Base-by-base conservation (phyloP, 1,140 invertebrate species). In the Drosophila kurseongensis region DNA sequence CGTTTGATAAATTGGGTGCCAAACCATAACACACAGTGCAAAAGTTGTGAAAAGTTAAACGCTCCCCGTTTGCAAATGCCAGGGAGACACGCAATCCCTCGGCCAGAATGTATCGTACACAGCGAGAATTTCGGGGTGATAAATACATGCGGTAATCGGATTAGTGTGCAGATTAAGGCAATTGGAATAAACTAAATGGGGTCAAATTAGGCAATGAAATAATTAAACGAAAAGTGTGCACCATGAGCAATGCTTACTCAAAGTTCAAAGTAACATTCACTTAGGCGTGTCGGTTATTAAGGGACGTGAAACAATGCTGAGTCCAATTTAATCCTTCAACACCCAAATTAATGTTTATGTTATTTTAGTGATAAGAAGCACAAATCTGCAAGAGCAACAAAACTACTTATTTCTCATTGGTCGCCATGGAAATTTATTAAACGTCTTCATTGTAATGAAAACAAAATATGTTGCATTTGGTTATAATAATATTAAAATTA, bases 41-140 rank as follows among this genome's bases (percentile, higher is more conserved):
- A 75, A 76, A 72, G 80, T 89, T 88, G 76, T 80, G 68, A 88
- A 80, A 88, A 88, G 84, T 88, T 88, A 88, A 88, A 88, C 85
- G 85, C 47, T 78, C 14, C 44, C 63, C 68, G 23, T 32, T 77
- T 78, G 88, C 73, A 74, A 45, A 89, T 89, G 62, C 56, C 42
- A 44, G 40, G 36, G 65, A 61, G 74, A 72, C 84, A 89, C 84
- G 84, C 84, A 89, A 80, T 57, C 44, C 63, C 44, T 27, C 14
- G 29, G 40, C 14, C 45, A 38, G 4, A 36, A 35, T 23, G 40
- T 50, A 8, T 16, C 38, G 45, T 73, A 61, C 69, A 73, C 68
- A 13, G 69, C 36, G 68, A 65, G 71, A 75, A 75, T 50, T 48
- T 29, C 9, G 51, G 51, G 51, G 68, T 71, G 66, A 71, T 58